A percentile compares a stretch with the other conserved stretches of the same genome.
These are phyloP conservation scores for Lepus townsendii DNA, from an alignment of 2,797 vertebrate genomes.

Conservation along the genomic window DNA sequence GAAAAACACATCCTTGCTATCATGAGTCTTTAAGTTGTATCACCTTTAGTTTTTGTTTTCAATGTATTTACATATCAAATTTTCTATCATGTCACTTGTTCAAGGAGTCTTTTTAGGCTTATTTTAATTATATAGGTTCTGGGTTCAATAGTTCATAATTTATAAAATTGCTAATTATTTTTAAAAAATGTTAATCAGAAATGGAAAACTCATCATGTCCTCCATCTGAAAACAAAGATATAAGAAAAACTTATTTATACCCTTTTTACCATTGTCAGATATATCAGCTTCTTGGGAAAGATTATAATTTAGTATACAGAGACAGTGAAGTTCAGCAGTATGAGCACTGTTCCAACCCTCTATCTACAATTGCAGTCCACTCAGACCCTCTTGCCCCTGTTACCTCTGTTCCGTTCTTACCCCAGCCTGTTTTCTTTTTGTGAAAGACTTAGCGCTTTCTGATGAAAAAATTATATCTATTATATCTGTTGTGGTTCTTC, in stretches of 20 bases:
- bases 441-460: background rate
- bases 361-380: background rate
- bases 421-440: background rate
- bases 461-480: background rate
- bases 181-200: constrained; percentile 33
- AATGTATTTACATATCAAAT: background rate
- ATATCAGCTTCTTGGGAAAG: background rate
- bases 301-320: background rate
- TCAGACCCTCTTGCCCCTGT: background rate
- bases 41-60: background rate
- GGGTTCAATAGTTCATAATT: background rate
- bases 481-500: background rate
- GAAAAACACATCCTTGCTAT: background rate
- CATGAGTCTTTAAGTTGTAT: background rate
- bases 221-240: background rate
- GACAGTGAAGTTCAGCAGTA: background rate
- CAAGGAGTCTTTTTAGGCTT: background rate
- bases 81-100: constrained; percentile 3
- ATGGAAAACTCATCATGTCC: background rate
- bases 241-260: background rate
- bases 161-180: background rate
- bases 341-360: background rate
- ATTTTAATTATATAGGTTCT: background rate
- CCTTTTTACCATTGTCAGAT: background rate
- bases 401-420: background rate